Percentiles rank a stretch among this genome's conserved stretches.
Evolutionary conservation across 2,888 invertebrate species (phyloP).

Genomic region (Xestia c-nigrum): DNA sequence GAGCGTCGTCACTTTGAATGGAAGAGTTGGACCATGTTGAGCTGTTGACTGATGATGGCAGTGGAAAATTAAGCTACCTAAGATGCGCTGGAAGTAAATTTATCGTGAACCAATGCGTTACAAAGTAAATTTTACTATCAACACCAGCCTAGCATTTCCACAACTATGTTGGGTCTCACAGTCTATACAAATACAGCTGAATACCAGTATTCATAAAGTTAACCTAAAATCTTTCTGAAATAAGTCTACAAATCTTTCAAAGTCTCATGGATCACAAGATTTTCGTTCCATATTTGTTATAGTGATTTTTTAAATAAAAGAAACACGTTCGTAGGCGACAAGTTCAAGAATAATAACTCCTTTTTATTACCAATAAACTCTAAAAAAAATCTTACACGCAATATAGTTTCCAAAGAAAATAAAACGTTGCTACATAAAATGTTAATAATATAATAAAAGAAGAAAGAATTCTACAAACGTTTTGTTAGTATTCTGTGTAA

Average conservation of each 20-base stretch:
- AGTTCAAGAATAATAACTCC: slow-evolving; percentile 14
- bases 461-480: slow-evolving; percentile 18
- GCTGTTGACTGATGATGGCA: neutral
- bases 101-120: neutral
- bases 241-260: neutral
- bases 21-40: neutral
- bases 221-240: neutral
- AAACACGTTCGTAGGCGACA: slow-evolving; percentile 11
- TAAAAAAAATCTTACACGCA: slow-evolving; percentile 34
- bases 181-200: neutral
- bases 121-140: too few species aligned
- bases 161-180: neutral
- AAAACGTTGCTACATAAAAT: slow-evolving; percentile 48
- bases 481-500: slow-evolving; percentile 23
- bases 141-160: neutral
- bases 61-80: neutral
- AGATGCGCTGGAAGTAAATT: neutral
- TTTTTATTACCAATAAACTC: slow-evolving; percentile 44
- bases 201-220: neutral
- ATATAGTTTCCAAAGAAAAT: slow-evolving; percentile 42
- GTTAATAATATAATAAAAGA: slow-evolving; percentile 24
- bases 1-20: too few species aligned
- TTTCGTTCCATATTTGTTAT: neutral
- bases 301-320: slow-evolving; percentile 16
- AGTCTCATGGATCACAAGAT: neutral